Base-by-base conservation (phyloP, 2,797 vertebrate species). In the Salmo trutta region DNA sequence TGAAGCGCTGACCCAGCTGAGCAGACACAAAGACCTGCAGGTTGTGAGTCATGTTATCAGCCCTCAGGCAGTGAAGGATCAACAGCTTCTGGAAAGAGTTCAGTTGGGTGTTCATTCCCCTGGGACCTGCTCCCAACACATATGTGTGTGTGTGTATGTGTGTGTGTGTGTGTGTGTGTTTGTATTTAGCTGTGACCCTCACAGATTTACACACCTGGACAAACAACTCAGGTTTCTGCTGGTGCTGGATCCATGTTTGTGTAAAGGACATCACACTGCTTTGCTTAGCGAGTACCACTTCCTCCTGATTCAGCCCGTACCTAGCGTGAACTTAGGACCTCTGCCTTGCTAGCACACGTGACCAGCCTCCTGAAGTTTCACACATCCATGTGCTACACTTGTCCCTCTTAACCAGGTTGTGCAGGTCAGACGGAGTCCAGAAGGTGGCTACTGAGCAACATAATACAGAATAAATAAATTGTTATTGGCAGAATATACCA, bases 11-110 rank as follows among this genome's bases (percentile, higher is more conserved):
- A 2, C 95, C 97, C 84, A 98, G 90, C 68, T 97, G 91, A 81
- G 82, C 80, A 0, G 93, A 90, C 80, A 98, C 96, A 19, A 98
- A 97, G 87, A 97, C 96, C 89, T 98, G 96, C 91, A 98, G 93
- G 85, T 95, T 95, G 0, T 95, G 97, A 79, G 95, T 91, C 54
- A 99, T 88, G 81, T 95, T 93, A 87, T 98, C 97, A 2, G 94
- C 91, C 41, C 96, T 94, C 75, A 99, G 91, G 79, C 96, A 99
- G 65, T 96, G 93, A 77, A 98, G 92, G 56, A 98, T 84, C 82
- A 98, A 88, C 73, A 98, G 89, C 91, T 94, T 97, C 90, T 97
- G 97, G 91, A 99, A 98, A 24, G 93, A 88, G 86, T 97, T 94
- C 81, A 98, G 88, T 31, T 81, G 75, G 51, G 52, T 66, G 41